phyloP scores from a whole-genome alignment of 2,797 vertebrate species.

The Sebastes dallii region DNA sequence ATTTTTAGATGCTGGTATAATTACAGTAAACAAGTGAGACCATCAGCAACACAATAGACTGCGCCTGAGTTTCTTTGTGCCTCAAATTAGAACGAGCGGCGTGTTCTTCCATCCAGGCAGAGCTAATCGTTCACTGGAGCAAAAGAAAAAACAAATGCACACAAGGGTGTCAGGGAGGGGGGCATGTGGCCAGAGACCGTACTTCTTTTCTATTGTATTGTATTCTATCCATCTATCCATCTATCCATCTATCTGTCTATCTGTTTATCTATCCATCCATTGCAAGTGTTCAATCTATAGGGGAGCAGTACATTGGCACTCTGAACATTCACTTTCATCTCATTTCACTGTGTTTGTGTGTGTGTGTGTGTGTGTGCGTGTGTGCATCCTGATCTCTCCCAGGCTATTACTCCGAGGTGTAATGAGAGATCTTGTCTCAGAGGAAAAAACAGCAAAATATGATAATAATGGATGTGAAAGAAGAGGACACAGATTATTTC shows the following conservation, averaged over 20 bases:
- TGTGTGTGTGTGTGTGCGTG: background rate
- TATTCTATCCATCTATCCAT: background rate
- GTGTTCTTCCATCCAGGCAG: slow-evolving; percentile 8
- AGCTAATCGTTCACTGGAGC: slow-evolving; percentile 26
- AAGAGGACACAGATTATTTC: background rate
- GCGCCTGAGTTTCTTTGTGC: background rate
- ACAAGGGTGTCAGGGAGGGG: background rate
- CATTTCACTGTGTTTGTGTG: background rate
- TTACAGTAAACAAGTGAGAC: slow-evolving; percentile 12
- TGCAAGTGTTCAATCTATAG: background rate
- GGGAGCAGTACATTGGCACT: background rate
- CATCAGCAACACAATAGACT: background rate
- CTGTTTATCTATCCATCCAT: background rate
- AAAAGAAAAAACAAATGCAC: slow-evolving; percentile 26
- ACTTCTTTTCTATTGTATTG: background rate
- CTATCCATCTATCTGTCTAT: background rate
- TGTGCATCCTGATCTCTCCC: background rate
- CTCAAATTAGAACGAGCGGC: slow-evolving; percentile 13
- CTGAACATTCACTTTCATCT: background rate
- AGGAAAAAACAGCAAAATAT: slow-evolving; percentile 17
- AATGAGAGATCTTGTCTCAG: slow-evolving; percentile 15
- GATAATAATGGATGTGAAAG: slow-evolving; percentile 8
- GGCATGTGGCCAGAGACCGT: background rate
- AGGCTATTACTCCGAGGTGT: background rate
- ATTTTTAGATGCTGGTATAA: slow-evolving; percentile 24